Conservation (phyloP, 2,888 invertebrate genomes). For the Sabatieria punctata region DNA sequence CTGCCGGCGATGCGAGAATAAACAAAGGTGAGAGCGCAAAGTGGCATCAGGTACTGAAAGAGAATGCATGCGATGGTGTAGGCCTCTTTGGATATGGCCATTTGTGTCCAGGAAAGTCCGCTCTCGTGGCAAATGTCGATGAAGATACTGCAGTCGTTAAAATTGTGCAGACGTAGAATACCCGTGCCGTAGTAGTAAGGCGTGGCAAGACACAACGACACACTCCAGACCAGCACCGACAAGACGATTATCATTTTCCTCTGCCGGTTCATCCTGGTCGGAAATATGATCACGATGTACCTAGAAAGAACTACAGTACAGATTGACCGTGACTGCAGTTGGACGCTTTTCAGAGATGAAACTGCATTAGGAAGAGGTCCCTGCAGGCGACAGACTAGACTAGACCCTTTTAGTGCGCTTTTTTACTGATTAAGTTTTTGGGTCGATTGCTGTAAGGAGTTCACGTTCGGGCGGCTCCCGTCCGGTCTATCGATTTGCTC, state of each 20-base stretch:
- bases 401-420: no score
- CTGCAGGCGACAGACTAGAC: no score
- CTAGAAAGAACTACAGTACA: no score
- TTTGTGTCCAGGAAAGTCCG: constrained; percentile 54
- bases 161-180: no score
- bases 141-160: not conserved
- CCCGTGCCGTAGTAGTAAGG: constrained; percentile 20
- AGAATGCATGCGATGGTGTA: constrained; percentile 66
- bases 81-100: constrained; percentile 49
- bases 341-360: no score
- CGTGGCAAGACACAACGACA: constrained; percentile 35
- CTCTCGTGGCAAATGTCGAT: not conserved
- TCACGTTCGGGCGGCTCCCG: no score
- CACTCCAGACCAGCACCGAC: constrained; percentile 37
- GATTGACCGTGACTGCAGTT: no score
- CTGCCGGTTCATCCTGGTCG: constrained; percentile 34
- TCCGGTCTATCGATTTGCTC: no score
- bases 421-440: no score
- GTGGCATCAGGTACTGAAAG: constrained; percentile 65
- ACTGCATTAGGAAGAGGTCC: no score
- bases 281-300: constrained; percentile 29
- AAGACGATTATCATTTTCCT: constrained; percentile 32
- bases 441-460: no score
- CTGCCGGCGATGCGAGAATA: constrained; percentile 66
- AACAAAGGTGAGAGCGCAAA: constrained; percentile 60